Evolutionary conservation across 2,797 vertebrate genomes (phyloP).

Genomic region (Nannoperca obscura): DNA sequence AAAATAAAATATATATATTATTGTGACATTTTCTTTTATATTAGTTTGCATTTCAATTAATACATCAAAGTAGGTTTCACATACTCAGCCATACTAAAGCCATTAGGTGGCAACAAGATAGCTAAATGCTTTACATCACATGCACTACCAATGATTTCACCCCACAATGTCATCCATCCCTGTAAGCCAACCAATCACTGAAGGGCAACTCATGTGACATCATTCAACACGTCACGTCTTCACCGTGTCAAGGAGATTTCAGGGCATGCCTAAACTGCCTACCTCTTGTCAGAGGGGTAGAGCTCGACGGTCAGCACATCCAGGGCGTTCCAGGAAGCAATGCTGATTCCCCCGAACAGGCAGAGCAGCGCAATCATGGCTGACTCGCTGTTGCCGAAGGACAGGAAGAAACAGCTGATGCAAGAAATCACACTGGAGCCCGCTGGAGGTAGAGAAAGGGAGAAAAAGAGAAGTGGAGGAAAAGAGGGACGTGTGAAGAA

Average conservation of each 20-base stretch:
- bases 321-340: constrained; percentile 96
- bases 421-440: constrained; percentile 98
- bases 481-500: neutral
- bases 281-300: constrained; percentile 97
- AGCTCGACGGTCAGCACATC: constrained; percentile 97
- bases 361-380: constrained; percentile 98
- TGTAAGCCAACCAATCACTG: constrained; percentile 50
- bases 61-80: neutral
- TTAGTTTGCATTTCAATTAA: neutral
- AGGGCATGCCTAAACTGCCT: constrained; percentile 33
- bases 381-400: constrained; percentile 96
- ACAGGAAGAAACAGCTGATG: constrained; percentile 97
- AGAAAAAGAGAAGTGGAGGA: neutral
- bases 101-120: constrained; percentile 43
- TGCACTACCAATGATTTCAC: constrained; percentile 37
- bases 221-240: constrained; percentile 23
- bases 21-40: neutral
- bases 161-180: constrained; percentile 46
- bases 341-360: constrained; percentile 97
- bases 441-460: constrained; percentile 78
- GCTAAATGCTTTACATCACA: constrained; percentile 5
- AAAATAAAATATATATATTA: too few relatives aligned
- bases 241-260: constrained; percentile 32
- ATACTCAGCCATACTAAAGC: neutral
- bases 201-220: constrained; percentile 34